These are phyloP conservation scores for Diploscapter pachys DNA, from an alignment of 1,140 invertebrate genomes.

Conservation along the genomic window DNA sequence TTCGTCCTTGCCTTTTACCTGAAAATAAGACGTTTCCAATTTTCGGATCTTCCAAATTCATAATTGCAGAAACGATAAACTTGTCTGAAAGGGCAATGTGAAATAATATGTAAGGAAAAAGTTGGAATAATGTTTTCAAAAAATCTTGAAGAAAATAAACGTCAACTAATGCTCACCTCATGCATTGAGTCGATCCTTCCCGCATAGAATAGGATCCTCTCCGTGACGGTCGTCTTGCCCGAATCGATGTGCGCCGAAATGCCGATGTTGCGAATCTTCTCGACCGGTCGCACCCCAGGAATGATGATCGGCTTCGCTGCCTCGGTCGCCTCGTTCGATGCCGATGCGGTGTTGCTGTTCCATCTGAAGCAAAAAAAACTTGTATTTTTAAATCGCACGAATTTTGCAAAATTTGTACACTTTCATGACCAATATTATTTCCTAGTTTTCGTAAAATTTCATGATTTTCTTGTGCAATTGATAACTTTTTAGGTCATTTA, in stretches of 20 bases:
- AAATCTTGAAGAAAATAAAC: background rate
- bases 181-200: constrained; percentile 94
- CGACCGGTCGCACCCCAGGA: constrained; percentile 36
- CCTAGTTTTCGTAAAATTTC: too few relatives aligned
- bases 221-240: constrained; percentile 97
- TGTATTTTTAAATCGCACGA: background rate
- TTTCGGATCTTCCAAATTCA: too few relatives aligned
- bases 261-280: constrained; percentile 45
- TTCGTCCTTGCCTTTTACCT: constrained; percentile 94
- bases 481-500: too few relatives aligned
- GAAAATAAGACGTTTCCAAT: background rate
- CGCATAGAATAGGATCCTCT: constrained; percentile 94
- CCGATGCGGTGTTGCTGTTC: background rate
- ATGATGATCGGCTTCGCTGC: constrained; percentile 16
- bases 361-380: background rate
- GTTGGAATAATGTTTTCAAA: background rate
- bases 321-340: background rate
- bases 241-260: constrained; percentile 99
- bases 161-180: constrained; percentile 70
- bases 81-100: too few relatives aligned
- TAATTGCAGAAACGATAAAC: too few relatives aligned
- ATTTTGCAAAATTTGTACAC: background rate
- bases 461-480: constrained; percentile 1
- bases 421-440: too few relatives aligned
- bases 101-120: background rate